phyloP scores from a whole-genome alignment of 1,140 invertebrate species.

The Euura lappo region DNA sequence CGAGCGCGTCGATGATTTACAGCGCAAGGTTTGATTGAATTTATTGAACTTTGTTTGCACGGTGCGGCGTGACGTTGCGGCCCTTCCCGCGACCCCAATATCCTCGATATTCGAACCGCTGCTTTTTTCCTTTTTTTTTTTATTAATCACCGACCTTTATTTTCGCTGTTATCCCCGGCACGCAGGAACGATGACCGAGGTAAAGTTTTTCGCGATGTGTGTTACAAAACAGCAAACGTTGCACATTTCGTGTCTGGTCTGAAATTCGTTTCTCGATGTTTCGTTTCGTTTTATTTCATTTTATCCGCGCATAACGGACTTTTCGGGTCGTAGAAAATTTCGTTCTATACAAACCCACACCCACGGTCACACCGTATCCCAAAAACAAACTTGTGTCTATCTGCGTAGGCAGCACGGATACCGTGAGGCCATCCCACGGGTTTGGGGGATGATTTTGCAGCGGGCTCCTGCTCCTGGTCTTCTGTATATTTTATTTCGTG shows the following conservation, averaged over 20 bases:
- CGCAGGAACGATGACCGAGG: neutral
- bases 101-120: conserved; percentile 28
- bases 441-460: conserved; percentile 40
- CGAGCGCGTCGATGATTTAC: conserved; percentile 47
- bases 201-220: neutral
- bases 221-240: conserved; percentile 34
- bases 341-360: too few relatives aligned
- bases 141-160: neutral
- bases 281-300: conserved; percentile 40
- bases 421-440: neutral
- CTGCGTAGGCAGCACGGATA: too few relatives aligned
- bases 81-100: conserved; percentile 9
- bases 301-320: conserved; percentile 24
- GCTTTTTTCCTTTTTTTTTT: neutral
- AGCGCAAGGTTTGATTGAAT: conserved; percentile 54
- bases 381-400: too few relatives aligned
- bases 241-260: conserved; percentile 31
- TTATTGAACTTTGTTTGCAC: conserved; percentile 43
- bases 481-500: conserved; percentile 40
- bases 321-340: neutral
- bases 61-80: neutral
- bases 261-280: conserved; percentile 15
- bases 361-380: too few relatives aligned
- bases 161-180: neutral
- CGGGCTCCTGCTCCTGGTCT: conserved; percentile 16